Conservation (phyloP, 23 tunicate species). For the Styela clava region DNA sequence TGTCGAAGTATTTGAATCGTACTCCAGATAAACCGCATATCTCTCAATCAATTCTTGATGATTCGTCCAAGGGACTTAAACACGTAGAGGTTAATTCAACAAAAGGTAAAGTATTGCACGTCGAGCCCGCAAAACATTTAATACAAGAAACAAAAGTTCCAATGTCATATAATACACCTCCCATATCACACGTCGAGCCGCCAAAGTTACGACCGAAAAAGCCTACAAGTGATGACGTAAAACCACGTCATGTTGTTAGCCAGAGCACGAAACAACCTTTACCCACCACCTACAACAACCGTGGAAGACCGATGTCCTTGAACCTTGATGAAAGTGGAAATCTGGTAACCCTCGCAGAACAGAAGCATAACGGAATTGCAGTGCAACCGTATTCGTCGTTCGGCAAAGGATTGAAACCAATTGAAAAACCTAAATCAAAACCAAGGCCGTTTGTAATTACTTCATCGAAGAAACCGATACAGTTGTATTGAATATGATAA, state of each 20-base stretch:
- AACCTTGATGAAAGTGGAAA: background rate
- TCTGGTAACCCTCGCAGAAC: background rate
- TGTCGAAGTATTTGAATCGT: background rate
- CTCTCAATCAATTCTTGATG: background rate
- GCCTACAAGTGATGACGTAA: background rate
- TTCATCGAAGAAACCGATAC: constrained; percentile 12
- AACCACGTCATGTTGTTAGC: background rate
- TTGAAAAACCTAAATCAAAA: background rate
- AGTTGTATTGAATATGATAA: constrained; percentile 14
- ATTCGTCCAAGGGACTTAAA: background rate
- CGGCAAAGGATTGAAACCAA: background rate
- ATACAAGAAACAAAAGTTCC: background rate
- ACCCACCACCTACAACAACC: background rate
- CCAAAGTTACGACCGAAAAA: background rate
- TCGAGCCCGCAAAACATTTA: background rate
- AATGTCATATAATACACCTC: background rate
- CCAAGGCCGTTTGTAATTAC: constrained; percentile 12
- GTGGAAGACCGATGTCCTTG: background rate
- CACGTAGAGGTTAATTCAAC: background rate
- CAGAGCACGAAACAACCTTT: background rate
- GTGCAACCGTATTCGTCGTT: constrained; percentile 11
- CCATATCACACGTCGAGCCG: background rate
- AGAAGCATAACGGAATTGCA: background rate
- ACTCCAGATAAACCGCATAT: background rate
- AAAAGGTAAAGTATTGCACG: background rate